These are phyloP conservation scores for Amphilophus citrinellus DNA, from an alignment of 2,113 vertebrate species.

Conservation along the genomic window DNA sequence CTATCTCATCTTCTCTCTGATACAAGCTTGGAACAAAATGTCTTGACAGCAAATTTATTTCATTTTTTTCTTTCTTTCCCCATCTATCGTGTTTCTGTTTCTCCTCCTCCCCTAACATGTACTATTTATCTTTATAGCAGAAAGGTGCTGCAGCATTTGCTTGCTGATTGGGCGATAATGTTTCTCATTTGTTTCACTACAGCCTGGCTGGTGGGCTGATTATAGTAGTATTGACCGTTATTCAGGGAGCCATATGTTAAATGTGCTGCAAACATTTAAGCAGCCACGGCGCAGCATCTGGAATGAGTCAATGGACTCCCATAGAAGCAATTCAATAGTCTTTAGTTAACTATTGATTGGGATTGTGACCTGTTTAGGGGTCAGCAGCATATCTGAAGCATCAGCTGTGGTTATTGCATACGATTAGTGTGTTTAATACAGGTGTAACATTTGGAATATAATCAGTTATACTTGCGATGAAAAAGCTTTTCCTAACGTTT, in stretches of 20 bases:
- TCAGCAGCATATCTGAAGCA: constrained; percentile 9
- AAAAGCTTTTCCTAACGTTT: neutral
- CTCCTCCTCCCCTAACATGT: neutral
- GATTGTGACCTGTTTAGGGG: constrained; percentile 41
- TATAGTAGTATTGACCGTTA: constrained; percentile 54
- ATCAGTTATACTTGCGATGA: neutral
- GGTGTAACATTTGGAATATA: neutral
- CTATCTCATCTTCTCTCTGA: constrained; percentile 15
- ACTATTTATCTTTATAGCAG: constrained; percentile 42
- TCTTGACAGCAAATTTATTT: constrained; percentile 3
- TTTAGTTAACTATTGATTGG: constrained; percentile 61
- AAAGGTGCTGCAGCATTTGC: constrained; percentile 45
- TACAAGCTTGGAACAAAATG: neutral
- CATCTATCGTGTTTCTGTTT: neutral
- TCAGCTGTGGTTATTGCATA: neutral
- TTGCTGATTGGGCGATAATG: constrained; percentile 64
- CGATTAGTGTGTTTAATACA: neutral
- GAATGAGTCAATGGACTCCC: constrained; percentile 35
- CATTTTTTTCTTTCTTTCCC: neutral
- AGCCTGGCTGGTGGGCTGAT: constrained; percentile 57
- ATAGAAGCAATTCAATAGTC: constrained; percentile 52
- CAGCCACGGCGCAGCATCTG: constrained; percentile 28
- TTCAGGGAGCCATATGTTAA: constrained; percentile 56
- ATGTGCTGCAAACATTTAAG: constrained; percentile 44
- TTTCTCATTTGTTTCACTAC: constrained; percentile 71